A percentile compares a stretch with the other conserved stretches of the same genome.
phyloP scores from a whole-genome alignment of 64 coral and sea anemone species.

The Montipora efflorescens region DNA sequence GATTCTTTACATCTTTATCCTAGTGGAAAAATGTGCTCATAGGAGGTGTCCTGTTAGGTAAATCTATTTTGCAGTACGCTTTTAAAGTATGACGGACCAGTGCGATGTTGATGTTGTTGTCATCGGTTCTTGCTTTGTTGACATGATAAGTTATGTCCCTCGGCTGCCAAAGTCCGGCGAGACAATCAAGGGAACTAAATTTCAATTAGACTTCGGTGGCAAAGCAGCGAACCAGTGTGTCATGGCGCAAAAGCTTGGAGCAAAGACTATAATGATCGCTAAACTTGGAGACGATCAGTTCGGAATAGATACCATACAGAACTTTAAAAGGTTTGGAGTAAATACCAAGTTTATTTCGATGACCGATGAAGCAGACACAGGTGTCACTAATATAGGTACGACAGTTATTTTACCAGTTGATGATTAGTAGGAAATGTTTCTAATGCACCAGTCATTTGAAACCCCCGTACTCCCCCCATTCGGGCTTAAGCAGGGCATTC shows the following conservation, averaged over 20 bases:
- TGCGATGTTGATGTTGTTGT: slow-evolving; percentile 69
- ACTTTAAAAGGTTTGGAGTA: slow-evolving; percentile 82
- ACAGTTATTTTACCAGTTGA: background rate
- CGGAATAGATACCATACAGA: slow-evolving; percentile 81
- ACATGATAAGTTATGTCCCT: slow-evolving; percentile 84
- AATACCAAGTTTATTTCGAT: slow-evolving; percentile 80
- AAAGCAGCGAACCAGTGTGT: slow-evolving; percentile 92
- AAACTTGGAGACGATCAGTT: slow-evolving; percentile 89
- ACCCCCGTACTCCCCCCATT: too few relatives aligned
- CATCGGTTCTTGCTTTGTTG: slow-evolving; percentile 87
- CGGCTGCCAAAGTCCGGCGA: slow-evolving; percentile 72
- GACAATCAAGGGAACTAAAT: slow-evolving; percentile 81
- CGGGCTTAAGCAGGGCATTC: too few relatives aligned
- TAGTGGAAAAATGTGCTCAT: too few relatives aligned
- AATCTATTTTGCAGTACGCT: too few relatives aligned
- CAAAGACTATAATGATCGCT: slow-evolving; percentile 78
- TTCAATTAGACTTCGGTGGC: slow-evolving; percentile 89
- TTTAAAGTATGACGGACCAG: background rate
- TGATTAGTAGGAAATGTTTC: background rate
- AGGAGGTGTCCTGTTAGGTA: too few relatives aligned
- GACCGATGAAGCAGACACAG: slow-evolving; percentile 75
- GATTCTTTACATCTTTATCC: too few relatives aligned
- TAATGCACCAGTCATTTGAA: background rate
- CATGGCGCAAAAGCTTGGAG: slow-evolving; percentile 95
- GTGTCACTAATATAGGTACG: slow-evolving; percentile 93